Conservation (phyloP, 2,888 invertebrate species). For the Tenthredo mesomela region DNA sequence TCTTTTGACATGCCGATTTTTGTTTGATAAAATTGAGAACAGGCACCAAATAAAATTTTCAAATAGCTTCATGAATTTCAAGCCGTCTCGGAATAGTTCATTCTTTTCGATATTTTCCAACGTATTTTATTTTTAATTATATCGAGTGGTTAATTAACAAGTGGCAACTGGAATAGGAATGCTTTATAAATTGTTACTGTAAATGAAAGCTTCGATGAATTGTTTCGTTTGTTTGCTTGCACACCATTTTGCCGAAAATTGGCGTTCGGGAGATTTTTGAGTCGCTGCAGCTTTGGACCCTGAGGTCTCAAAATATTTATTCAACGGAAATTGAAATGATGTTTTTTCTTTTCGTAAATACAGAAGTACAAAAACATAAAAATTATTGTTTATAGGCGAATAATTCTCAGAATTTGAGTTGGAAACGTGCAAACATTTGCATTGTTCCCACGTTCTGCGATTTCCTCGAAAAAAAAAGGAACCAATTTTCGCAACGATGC, state of each 20-base stretch:
- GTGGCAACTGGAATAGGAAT: neutral
- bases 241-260: neutral
- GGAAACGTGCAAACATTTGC: neutral
- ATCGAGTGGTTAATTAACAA: neutral
- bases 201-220: neutral
- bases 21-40: neutral
- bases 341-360: neutral
- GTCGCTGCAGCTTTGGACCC: neutral
- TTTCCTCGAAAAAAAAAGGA: neutral
- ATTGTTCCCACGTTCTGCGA: neutral
- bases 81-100: neutral
- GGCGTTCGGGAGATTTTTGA: neutral
- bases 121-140: neutral
- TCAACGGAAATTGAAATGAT: neutral
- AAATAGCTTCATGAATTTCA: neutral
- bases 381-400: neutral
- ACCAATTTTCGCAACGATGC: neutral
- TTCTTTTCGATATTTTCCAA: neutral
- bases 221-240: neutral
- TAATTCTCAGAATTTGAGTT: neutral
- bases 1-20: neutral
- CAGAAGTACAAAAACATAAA: neutral
- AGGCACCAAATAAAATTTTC: neutral
- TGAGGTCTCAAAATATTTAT: slow-evolving; percentile 3
- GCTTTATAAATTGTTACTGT: neutral